These are phyloP conservation scores for Pseudorhombus dupliciocellatus DNA, from an alignment of 2,113 vertebrate species.

Conservation along the genomic window DNA sequence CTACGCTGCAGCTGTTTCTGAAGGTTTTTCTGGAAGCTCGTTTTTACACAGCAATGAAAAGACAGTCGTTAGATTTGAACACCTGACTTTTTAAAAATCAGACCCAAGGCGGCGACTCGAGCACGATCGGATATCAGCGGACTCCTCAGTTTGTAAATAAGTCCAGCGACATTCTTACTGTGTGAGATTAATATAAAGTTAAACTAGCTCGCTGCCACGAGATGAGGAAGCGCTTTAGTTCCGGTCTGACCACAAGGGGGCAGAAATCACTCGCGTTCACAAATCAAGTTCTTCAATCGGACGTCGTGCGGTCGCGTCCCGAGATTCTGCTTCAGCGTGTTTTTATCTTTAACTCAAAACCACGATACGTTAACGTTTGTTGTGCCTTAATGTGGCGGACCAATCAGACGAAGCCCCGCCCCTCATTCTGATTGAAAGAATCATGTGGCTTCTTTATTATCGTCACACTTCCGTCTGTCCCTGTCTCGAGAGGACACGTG, in stretches of 20 bases:
- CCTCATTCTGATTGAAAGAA: no score
- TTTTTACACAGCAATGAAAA: neutral
- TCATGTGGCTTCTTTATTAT: no score
- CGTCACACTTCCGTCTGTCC: no score
- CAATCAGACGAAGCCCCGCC: no score
- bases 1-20: constrained; percentile 48
- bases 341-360: no score
- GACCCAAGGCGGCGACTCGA: constrained; percentile 16
- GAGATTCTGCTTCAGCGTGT: no score
- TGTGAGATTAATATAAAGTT: neutral
- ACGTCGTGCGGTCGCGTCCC: no score
- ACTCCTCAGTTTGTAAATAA: constrained; percentile 32
- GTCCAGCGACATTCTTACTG: neutral
- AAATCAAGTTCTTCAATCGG: neutral
- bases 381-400: no score
- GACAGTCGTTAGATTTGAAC: neutral
- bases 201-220: neutral
- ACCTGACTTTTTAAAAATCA: neutral
- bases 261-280: neutral
- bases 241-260: neutral
- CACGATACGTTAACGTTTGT: no score
- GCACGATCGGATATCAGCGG: neutral
- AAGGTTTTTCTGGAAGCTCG: neutral
- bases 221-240: no score
- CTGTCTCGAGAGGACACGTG: no score